Conservation (phyloP, 2,113 vertebrate genomes). For the Zingel zingel region DNA sequence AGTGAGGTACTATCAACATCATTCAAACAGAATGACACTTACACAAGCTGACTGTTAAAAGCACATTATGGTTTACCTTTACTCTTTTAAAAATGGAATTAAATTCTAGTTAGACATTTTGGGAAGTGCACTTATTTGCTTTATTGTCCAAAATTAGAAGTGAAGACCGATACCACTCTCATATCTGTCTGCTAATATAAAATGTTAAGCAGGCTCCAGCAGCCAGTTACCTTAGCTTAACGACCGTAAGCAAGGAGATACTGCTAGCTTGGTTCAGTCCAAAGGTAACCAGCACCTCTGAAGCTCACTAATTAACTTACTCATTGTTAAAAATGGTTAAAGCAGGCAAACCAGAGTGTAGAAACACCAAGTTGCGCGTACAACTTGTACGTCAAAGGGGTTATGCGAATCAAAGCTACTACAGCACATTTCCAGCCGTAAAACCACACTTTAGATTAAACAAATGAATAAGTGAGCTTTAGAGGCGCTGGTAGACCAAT, state of each 20-base stretch:
- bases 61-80: background rate
- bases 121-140: background rate
- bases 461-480: background rate
- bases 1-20: background rate
- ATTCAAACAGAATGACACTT: background rate
- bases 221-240: background rate
- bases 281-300: background rate
- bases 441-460: background rate
- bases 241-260: background rate
- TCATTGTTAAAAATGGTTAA: too few species aligned
- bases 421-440: background rate
- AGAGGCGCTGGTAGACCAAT: background rate
- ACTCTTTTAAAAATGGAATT: background rate
- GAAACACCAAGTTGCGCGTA: background rate
- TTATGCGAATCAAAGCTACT: too few species aligned
- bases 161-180: background rate
- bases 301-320: background rate
- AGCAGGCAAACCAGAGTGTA: background rate
- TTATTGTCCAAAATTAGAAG: background rate
- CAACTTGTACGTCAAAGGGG: too few species aligned
- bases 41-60: background rate
- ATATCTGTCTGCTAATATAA: background rate
- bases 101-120: too few species aligned
- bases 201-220: background rate
- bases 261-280: background rate